These are phyloP conservation scores for Mamestra brassicae DNA, from an alignment of 2,888 invertebrate genomes.

Conservation along the genomic window DNA sequence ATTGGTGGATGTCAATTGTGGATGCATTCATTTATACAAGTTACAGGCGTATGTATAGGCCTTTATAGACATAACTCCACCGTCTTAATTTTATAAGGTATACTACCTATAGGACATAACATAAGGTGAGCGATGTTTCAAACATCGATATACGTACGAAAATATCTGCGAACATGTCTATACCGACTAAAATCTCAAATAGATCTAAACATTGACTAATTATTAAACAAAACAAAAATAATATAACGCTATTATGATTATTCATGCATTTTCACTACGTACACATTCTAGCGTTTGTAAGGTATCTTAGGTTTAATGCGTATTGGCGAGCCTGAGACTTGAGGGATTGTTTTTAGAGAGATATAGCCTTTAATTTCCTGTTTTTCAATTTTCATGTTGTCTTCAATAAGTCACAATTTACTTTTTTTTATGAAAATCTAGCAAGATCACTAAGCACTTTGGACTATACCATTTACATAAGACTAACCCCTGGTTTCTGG, in stretches of 20 bases:
- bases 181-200: constrained; percentile 73
- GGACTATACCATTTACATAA: too few relatives aligned
- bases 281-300: constrained; percentile 84
- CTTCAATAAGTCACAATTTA: neutral
- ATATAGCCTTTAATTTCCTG: neutral
- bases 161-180: constrained; percentile 73
- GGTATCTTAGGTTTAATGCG: constrained; percentile 75
- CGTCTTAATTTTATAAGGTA: constrained; percentile 19
- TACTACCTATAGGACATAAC: constrained; percentile 32
- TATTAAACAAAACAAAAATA: constrained; percentile 76
- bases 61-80: too few relatives aligned
- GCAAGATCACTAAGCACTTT: too few relatives aligned
- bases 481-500: too few relatives aligned
- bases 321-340: constrained; percentile 54
- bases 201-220: constrained; percentile 84
- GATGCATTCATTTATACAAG: too few relatives aligned
- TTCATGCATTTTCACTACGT: constrained; percentile 83
- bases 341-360: constrained; percentile 24
- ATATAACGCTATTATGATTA: constrained; percentile 76
- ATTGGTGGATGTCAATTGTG: too few relatives aligned
- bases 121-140: constrained; percentile 28
- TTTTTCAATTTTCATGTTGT: neutral
- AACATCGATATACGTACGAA: constrained; percentile 67
- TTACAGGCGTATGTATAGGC: too few relatives aligned
- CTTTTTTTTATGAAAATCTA: neutral